These are phyloP conservation scores for Paramormyrops kingsleyae DNA, from an alignment of 2,113 vertebrate genomes.

Conservation along the genomic window DNA sequence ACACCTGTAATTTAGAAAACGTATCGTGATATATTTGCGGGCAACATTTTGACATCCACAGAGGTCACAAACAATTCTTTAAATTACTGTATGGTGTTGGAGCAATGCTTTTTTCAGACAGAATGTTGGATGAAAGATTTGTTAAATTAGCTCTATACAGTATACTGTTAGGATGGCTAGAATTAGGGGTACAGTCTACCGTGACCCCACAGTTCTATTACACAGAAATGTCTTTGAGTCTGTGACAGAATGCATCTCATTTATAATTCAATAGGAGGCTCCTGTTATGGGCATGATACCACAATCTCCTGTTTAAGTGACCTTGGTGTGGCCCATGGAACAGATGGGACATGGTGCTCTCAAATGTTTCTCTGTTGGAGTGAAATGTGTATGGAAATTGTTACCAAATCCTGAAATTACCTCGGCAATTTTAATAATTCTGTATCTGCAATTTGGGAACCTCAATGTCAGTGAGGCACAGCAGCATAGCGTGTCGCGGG, in stretches of 20 bases:
- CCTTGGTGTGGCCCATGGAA: slow-evolving; percentile 7
- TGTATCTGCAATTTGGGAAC: background rate
- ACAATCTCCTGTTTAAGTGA: background rate
- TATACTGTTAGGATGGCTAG: background rate
- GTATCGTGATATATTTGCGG: background rate
- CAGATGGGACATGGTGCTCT: background rate
- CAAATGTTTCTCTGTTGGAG: background rate
- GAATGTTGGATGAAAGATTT: background rate
- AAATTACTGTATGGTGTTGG: background rate
- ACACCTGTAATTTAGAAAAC: background rate
- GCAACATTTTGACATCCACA: background rate
- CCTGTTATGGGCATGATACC: slow-evolving; percentile 10
- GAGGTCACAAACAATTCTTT: background rate
- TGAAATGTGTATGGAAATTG: background rate
- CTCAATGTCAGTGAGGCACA: background rate
- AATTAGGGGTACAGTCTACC: background rate
- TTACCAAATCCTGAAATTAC: background rate
- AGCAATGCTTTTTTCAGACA: background rate
- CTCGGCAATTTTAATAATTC: background rate
- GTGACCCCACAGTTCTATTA: background rate
- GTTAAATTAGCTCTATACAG: background rate
- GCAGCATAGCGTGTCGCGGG: background rate
- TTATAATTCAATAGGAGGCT: slow-evolving; percentile 18
- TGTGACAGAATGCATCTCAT: slow-evolving; percentile 16
- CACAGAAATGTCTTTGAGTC: slow-evolving; percentile 15